Conservation (phyloP, 2,888 invertebrate species). For the Cremastinae sp. region DNA sequence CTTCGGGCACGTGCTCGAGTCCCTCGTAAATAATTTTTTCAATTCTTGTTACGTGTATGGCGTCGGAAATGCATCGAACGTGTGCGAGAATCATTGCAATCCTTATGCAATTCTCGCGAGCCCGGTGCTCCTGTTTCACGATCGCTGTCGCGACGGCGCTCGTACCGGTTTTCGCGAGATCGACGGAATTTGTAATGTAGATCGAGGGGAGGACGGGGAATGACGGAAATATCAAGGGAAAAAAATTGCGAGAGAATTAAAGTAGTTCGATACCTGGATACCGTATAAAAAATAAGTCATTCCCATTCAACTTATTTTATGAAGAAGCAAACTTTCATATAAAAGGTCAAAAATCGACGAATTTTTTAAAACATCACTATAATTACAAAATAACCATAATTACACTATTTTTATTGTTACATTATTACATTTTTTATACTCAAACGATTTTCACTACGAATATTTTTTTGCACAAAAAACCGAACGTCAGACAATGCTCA, state of each 20-base stretch:
- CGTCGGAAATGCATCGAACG: neutral
- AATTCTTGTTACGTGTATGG: constrained; percentile 56
- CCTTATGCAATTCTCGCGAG: constrained; percentile 41
- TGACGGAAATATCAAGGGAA: neutral
- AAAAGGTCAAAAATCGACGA: too few relatives aligned
- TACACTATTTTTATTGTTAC: too few relatives aligned
- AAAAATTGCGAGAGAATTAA: neutral
- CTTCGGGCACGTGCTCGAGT: constrained; percentile 33
- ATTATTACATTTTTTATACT: too few relatives aligned
- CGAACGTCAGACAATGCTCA: too few relatives aligned
- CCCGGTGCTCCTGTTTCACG: constrained; percentile 44
- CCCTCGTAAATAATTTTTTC: constrained; percentile 51
- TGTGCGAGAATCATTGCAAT: constrained; percentile 18
- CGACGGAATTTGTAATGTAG: constrained; percentile 40
- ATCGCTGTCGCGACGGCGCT: constrained; percentile 32
- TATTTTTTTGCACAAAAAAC: too few relatives aligned
- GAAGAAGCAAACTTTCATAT: too few relatives aligned
- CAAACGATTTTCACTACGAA: too few relatives aligned
- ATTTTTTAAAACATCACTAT: too few relatives aligned
- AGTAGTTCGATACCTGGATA: too few relatives aligned
- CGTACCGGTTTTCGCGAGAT: constrained; percentile 41
- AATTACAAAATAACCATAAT: too few relatives aligned
- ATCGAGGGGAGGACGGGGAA: neutral
- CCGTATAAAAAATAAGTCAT: neutral
- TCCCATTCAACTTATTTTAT: too few relatives aligned